Base-by-base conservation (phyloP, 2,113 vertebrate genomes). In the Sander lucioperca region DNA sequence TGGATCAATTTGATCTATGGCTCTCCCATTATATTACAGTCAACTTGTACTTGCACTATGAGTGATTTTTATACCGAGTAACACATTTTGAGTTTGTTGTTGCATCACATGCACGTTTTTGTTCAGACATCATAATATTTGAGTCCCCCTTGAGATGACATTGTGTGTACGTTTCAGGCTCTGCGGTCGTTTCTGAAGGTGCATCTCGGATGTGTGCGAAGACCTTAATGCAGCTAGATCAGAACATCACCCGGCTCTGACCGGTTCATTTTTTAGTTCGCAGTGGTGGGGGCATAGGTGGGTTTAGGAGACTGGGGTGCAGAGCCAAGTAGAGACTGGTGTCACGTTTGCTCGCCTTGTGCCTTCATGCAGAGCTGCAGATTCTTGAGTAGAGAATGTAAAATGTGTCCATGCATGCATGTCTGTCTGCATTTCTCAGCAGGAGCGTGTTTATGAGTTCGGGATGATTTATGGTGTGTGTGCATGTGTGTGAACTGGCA, bases 271-370 rank as follows among this genome's bases (percentile, higher is more conserved):
- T 27, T 79, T 80, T n/a, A 62, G 66, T 47, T 67, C 13, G 51
- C 43, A 15, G 1, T 7, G 23, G 50, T 33, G 39, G 54, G 15
- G 56, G 4, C 39, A 43, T 43, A 43, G 39, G 39, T 43, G 39
- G 39, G 2, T 43, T 43, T 43, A 6, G 39, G 39, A 43, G 39
- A 11, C 39, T 9, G 51, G 30, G 50, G 30, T 4, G 33, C 47
- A n/a, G 8, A 14, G 57, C 57, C 48, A 54, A 59, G 33, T 7
- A 16, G n/a, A 59, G 25, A 6, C 0, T 0, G 21, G 56, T 48
- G 82, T 87, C 84, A 88, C 85, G 74, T 90, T 84, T 71, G 68
- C 76, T 64, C 0, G 56, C 77, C 82, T 62, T 85, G 84, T 85
- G 86, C 71, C 43, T 56, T 58, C 51, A 6, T 21, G 63, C 51